Base-by-base conservation (phyloP, 2,797 vertebrate species). In the Peromyscus aztecus region DNA sequence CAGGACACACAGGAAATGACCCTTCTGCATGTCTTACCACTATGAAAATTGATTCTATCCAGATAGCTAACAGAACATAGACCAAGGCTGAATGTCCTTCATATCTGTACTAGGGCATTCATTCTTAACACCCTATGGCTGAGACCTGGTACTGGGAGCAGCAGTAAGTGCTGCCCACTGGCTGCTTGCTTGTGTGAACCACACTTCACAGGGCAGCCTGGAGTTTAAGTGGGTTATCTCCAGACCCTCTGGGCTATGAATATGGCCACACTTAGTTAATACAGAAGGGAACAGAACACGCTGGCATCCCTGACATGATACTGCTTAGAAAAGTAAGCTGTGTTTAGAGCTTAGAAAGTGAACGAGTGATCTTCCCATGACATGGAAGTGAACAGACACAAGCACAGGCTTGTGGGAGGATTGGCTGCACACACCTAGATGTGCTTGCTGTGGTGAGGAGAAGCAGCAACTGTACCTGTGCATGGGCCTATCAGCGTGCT, bases 11-110 rank as follows among this genome's bases (percentile, higher is more conserved):
- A 98, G 95, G 97, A 98, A 98, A 98, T 93, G 89, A 98, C 94
- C 77, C 89, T 83, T 97, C 87, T 97, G 83, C 91, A 78, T 91
- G 80, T 98, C 97, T 97, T 97, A 97, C 96, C 90, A 83, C 97
- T 97, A 97, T 95, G 96, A 75, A 98, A 98, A 98, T 97, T 46
- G 63, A 96, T 98, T 98, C 97, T 97, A 94, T 94, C 97, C 86
- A 98, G 89, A 93, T 27, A 98, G 94, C 46, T 63, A 67, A 89
- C 65, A 95, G 91, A 76, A 97, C 89, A 97, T 65, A 93, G 92
- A 93, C 94, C 90, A 87, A 1, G 23, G 63, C 52, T 31, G 34
- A 76, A 24, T 4, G 24, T 14, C 65, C 7, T 19, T 65, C 19
- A 6, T 59, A 52, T 65, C 46, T 96, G 4, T 37, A 89, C 69